Percentiles rank a stretch among this genome's conserved stretches.
Conservation (phyloP, 2,888 invertebrate genomes). For the Caenorhabditis sp. region DNA sequence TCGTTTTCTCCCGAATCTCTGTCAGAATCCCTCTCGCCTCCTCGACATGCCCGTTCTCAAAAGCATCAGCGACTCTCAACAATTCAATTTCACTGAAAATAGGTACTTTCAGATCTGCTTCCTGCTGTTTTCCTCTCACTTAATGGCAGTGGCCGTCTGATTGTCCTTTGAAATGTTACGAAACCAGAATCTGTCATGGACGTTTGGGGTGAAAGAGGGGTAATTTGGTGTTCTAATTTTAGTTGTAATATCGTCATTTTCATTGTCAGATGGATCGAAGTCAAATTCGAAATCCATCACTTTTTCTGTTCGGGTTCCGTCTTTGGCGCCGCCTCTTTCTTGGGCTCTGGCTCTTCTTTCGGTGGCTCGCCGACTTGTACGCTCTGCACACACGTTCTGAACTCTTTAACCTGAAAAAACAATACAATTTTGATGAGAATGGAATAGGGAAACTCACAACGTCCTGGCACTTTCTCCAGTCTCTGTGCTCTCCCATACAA, state of each 20-base stretch:
- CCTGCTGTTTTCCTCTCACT: no score
- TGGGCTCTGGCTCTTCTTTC: slow-evolving; percentile 14
- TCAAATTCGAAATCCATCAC: slow-evolving; percentile 46
- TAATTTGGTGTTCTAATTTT: slow-evolving; percentile 3
- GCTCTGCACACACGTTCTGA: slow-evolving; percentile 39
- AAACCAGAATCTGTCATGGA: slow-evolving; percentile 52
- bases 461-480: slow-evolving; percentile 75
- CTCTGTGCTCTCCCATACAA: slow-evolving; percentile 73
- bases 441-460: slow-evolving; percentile 53
- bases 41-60: neutral
- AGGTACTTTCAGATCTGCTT: no score
- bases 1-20: slow-evolving; percentile 20
- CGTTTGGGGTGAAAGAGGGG: slow-evolving; percentile 29
- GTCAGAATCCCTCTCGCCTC: slow-evolving; percentile 20
- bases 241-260: slow-evolving; percentile 9
- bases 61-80: slow-evolving; percentile 19
- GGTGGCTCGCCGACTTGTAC: slow-evolving; percentile 34
- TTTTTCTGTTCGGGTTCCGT: no score
- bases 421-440: no score
- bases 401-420: slow-evolving; percentile 44
- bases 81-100: slow-evolving; percentile 46
- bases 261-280: slow-evolving; percentile 45
- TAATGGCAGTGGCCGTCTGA: slow-evolving; percentile 30
- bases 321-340: no score
- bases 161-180: slow-evolving; percentile 19